A percentile compares a stretch with the other conserved stretches of the same genome.
These are phyloP conservation scores for Rapana venosa DNA, from an alignment of 2,888 invertebrate genomes.

Conservation along the genomic window DNA sequence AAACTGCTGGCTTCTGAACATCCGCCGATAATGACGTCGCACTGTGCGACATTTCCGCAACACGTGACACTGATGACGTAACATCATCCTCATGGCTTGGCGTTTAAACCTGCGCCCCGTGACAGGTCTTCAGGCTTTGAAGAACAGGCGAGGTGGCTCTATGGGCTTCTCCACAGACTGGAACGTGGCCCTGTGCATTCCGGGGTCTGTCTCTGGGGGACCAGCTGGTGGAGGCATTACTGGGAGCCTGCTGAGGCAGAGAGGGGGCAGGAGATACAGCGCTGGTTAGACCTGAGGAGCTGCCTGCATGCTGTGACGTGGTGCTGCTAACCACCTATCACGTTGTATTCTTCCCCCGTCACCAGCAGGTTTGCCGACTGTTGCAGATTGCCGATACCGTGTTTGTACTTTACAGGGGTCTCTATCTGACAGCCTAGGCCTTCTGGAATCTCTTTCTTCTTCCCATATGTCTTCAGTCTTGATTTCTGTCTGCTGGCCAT, in stretches of 20 bases:
- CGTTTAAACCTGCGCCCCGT: not conserved
- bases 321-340: not conserved
- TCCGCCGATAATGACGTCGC: not conserved
- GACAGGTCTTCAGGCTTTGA: not conserved
- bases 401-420: not conserved
- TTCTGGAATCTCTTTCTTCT: not conserved
- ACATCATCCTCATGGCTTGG: not conserved
- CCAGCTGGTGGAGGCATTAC: not conserved
- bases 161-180: not conserved
- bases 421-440: not conserved
- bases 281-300: not conserved
- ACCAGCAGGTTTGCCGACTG: not conserved
- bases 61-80: conserved; percentile 13
- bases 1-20: not conserved
- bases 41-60: not conserved
- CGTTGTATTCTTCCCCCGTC: too few species aligned
- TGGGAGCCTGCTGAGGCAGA: not conserved
- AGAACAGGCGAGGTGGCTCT: not conserved
- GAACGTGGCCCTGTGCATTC: not conserved
- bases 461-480: not conserved
- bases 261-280: not conserved
- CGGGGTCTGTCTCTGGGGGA: not conserved
- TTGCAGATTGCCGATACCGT: not conserved
- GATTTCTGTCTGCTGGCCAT: not conserved
- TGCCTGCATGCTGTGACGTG: not conserved